phyloP scores from a whole-genome alignment of 2,113 vertebrate species.

The Corythornis madagascariensis region DNA sequence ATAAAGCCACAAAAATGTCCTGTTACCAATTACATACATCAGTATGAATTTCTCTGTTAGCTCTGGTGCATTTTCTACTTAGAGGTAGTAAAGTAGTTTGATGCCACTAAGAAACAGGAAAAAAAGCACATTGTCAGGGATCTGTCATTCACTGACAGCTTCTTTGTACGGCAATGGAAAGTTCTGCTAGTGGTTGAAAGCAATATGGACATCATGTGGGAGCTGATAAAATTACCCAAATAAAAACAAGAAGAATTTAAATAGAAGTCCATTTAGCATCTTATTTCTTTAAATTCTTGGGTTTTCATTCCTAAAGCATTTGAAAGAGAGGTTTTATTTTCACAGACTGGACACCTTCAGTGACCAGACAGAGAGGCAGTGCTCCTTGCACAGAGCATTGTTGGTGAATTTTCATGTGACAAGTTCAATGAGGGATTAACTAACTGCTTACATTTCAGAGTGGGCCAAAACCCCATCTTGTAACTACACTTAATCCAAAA shows the following conservation, averaged over 20 bases:
- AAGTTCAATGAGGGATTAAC: not conserved
- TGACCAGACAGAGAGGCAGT: not conserved
- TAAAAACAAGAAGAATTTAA: not conserved
- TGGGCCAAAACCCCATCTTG: not conserved
- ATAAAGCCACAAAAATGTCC: not conserved
- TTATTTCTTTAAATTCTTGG: not conserved
- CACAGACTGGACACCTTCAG: not conserved
- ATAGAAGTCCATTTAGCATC: not conserved
- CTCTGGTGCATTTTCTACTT: not conserved
- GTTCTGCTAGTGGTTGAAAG: not conserved
- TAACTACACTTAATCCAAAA: not conserved
- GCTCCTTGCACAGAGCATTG: accelerated
- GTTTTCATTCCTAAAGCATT: not conserved
- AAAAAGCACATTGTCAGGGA: not conserved
- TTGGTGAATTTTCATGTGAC: not conserved
- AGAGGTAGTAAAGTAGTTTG: not conserved
- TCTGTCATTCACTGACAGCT: not conserved
- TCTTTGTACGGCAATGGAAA: not conserved
- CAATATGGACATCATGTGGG: not conserved
- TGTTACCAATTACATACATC: not conserved
- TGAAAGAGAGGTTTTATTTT: not conserved
- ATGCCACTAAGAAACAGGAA: not conserved
- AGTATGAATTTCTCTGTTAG: not conserved
- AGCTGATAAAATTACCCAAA: not conserved
- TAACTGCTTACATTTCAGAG: not conserved